Percentiles rank a stretch among this genome's conserved stretches.
Conservation (phyloP, 2,888 invertebrate genomes). For the Amblyjoppa proteus region DNA sequence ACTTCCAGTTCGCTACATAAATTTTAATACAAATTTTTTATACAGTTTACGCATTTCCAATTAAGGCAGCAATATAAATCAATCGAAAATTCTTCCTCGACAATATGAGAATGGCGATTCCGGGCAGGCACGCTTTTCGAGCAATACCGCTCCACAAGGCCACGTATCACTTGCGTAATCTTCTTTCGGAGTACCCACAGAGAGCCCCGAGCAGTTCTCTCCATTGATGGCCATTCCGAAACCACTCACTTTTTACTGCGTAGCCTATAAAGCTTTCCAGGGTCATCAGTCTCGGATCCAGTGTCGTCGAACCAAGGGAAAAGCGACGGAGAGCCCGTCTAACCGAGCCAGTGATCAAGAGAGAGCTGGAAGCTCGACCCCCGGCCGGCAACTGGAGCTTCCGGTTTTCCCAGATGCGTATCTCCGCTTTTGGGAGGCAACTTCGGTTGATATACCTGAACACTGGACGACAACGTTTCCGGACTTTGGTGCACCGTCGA, state of each 20-base stretch:
- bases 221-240: conserved; percentile 26
- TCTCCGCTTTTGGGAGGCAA: conserved; percentile 57
- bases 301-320: conserved; percentile 36
- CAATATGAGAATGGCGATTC: not conserved
- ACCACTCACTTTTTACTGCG: conserved; percentile 60
- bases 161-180: not conserved
- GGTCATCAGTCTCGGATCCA: conserved; percentile 45
- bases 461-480: conserved; percentile 26
- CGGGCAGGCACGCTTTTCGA: not conserved
- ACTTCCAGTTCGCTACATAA: too few species aligned
- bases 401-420: conserved; percentile 66
- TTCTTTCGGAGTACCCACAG: not conserved
- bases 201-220: not conserved
- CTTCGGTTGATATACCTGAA: conserved; percentile 61
- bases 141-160: not conserved
- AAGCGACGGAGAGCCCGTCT: conserved; percentile 9
- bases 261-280: conserved; percentile 47
- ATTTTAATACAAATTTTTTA: too few species aligned
- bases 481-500: conserved; percentile 5
- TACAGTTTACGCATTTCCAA: not conserved
- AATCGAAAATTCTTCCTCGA: not conserved
- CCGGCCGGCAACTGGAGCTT: conserved; percentile 62
- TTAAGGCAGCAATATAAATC: not conserved
- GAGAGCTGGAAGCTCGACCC: conserved; percentile 37
- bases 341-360: not conserved